Evolutionary conservation across 2,113 vertebrate genomes (phyloP), one percentile per base, ranked within the genome.

Genomic region (Petroica traversi): DNA sequence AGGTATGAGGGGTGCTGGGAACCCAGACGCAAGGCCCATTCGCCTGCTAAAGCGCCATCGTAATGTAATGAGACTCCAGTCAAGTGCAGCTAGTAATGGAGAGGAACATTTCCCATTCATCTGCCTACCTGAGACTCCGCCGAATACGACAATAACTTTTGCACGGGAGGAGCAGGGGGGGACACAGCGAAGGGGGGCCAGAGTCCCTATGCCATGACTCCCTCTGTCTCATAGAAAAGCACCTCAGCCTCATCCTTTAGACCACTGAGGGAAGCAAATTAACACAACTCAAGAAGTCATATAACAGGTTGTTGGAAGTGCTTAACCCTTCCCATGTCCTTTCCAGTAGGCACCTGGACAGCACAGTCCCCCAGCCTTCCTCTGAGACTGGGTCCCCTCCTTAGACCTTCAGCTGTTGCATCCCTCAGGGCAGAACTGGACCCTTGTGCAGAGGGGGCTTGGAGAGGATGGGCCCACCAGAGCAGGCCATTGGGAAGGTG

Each of bases 51-150:
- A 99, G 98, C 98, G 98, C 98, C 98, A 98, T 98, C 98, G 98
- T 99, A 99, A 99, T 99, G 98, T 99, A 99, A 99, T 99, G 98
- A 99, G 98, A 98, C 98, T 98, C 98, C 97, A 97, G 98, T 99
- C 99, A 99, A 99, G 98, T 98, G 98, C 98, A 98, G 98, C 98
- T 98, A 97, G 98, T 99, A 99, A 99, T 99, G 99, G 98, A 98
- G 98, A 98, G 98, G 98, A 99, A 99, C 98, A 98, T 98, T 98
- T 98, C 98, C 98, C 98, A 99, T 99, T 99, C 99, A 99, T 98
- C 98, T 98, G 98, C 98, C 98, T 98, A 99, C 98, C 99, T 99
- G 99, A 99, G 98, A 98, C 98, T 99, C 98, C 98, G 99, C 98
- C 94, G 96, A 98, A 98, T 98, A 98, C 94, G 98, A 98, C 99